These are phyloP conservation scores for Apteryx owenii DNA, from an alignment of 2,113 vertebrate genomes.

Conservation along the genomic window DNA sequence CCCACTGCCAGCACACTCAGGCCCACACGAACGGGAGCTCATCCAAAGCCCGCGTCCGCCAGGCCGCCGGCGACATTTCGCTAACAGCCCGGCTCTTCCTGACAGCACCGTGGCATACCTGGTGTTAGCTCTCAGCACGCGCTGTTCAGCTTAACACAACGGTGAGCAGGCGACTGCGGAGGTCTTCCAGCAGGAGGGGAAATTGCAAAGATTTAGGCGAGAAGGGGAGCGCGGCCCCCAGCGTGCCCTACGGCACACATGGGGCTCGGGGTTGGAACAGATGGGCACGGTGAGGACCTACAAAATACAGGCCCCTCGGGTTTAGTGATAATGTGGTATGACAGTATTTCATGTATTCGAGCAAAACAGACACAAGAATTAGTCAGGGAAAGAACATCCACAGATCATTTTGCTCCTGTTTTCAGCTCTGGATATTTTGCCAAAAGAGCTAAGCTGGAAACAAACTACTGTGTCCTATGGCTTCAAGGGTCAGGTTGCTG, in stretches of 20 bases:
- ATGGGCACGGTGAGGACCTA: neutral
- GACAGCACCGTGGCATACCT: neutral
- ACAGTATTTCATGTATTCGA: neutral
- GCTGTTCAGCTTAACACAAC: neutral
- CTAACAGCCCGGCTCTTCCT: neutral
- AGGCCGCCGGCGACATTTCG: neutral
- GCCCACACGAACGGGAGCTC: neutral
- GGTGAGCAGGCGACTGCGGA: neutral
- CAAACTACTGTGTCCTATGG: neutral
- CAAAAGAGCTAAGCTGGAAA: neutral
- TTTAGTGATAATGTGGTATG: neutral
- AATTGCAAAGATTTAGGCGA: neutral
- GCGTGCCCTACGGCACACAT: accelerated
- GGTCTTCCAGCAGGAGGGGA: neutral
- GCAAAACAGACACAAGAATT: neutral
- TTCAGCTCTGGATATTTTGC: neutral
- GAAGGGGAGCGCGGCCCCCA: neutral
- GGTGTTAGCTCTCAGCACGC: neutral
- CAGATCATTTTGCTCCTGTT: neutral
- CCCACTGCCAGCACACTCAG: too few species aligned
- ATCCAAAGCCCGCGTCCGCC: neutral
- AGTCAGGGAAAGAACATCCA: neutral
- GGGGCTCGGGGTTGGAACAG: neutral
- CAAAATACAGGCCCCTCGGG: neutral
- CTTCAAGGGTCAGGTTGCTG: neutral